A percentile compares a stretch with the other conserved stretches of the same genome.
Conservation (phyloP, 2,888 invertebrate species). For the Amaurobius ferox region DNA sequence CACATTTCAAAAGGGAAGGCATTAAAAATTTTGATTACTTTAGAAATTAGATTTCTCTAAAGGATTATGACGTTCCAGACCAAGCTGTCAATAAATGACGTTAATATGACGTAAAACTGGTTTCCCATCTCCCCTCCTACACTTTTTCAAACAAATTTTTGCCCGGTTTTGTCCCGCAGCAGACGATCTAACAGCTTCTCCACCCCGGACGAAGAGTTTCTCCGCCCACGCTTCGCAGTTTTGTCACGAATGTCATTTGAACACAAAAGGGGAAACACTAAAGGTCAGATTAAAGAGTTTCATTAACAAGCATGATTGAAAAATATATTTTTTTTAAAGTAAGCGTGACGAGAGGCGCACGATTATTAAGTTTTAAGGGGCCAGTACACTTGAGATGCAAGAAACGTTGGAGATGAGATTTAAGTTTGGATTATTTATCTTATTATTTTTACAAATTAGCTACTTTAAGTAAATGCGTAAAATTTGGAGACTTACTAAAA, state of each 20-base stretch:
- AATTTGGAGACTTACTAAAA: no score
- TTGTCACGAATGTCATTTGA: neutral
- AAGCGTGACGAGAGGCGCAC: no score
- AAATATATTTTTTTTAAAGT: no score
- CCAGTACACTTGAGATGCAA: no score
- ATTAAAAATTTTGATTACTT: no score
- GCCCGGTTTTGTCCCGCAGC: neutral
- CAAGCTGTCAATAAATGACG: slow-evolving; percentile 28
- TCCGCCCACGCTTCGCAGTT: slow-evolving; percentile 1
- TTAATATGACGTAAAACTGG: slow-evolving; percentile 44
- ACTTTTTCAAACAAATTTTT: neutral
- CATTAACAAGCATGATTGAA: neutral
- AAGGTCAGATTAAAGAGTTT: neutral
- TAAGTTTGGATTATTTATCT: no score
- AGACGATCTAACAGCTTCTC: neutral
- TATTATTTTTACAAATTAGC: no score
- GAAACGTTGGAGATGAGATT: no score
- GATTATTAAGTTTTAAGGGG: no score
- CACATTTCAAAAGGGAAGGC: no score
- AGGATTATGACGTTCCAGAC: neutral
- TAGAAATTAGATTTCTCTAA: no score
- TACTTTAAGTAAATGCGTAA: no score
- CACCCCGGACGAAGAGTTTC: neutral
- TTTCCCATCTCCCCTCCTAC: neutral
- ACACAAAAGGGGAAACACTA: neutral